phyloP scores from a whole-genome alignment of 2,888 invertebrate species.

The Eustalomyia histrio region DNA sequence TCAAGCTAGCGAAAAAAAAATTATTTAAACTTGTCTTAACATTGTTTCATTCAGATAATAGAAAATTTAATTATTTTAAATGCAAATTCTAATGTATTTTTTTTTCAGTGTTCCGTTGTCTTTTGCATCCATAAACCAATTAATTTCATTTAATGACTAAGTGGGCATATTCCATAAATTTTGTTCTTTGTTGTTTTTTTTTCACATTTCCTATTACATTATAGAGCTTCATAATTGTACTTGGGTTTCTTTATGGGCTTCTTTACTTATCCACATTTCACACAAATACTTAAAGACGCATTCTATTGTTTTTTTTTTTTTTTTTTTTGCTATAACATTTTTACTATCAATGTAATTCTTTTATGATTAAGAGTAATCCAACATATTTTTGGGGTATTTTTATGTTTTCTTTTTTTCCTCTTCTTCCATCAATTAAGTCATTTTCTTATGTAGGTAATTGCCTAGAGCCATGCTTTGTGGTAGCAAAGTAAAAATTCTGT shows the following conservation, averaged over 20 bases:
- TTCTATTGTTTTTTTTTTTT: not conserved
- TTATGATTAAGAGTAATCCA: not conserved
- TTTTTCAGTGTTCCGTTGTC: not conserved
- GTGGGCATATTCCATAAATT: constrained; percentile 6
- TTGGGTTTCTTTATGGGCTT: not conserved
- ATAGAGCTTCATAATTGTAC: not conserved
- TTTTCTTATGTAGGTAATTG: no score
- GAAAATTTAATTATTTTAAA: no score
- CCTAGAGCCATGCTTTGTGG: no score
- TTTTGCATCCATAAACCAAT: constrained; percentile 22
- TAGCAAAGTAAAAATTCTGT: no score
- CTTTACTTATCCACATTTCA: not conserved
- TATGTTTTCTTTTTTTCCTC: no score
- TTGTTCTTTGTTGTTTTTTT: not conserved
- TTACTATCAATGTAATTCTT: not conserved
- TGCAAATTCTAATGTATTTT: no score
- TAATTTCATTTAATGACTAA: constrained; percentile 25
- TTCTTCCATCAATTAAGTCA: no score
- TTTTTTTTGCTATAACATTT: not conserved
- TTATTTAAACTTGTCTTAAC: no score
- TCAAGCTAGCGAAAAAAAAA: no score
- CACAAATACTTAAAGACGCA: not conserved
- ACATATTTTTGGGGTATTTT: not conserved
- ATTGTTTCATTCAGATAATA: no score
- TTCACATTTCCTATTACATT: not conserved